phyloP scores from a whole-genome alignment of 2,113 vertebrate species.

The Anas platyrhynchos region DNA sequence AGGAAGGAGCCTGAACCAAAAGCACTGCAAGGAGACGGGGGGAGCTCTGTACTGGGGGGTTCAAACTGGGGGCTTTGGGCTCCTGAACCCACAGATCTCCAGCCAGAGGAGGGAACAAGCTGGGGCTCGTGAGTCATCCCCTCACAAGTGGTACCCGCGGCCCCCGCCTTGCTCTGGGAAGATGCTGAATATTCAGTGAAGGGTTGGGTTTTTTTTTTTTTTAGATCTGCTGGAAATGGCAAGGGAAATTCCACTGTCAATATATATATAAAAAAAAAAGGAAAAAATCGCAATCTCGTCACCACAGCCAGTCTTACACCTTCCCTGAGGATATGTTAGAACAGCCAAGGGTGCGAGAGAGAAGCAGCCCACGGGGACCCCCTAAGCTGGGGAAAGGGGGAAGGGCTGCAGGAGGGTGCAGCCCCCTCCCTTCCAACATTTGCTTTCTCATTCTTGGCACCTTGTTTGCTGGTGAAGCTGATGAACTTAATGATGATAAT shows the following conservation, averaged over 20 bases:
- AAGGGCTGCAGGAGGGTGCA: background rate
- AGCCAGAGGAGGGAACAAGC: background rate
- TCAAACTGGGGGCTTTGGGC: background rate
- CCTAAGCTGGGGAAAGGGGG: background rate
- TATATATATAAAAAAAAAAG: background rate
- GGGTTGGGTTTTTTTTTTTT: background rate
- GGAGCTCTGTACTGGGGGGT: background rate
- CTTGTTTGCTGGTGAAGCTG: background rate
- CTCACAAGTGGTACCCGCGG: background rate
- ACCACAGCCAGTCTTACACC: conserved; percentile 3
- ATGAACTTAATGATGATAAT: conserved; percentile 17
- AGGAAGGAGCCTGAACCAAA: background rate
- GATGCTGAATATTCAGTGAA: conserved; percentile 30
- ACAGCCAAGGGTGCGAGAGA: conserved; percentile 5
- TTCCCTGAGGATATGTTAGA: conserved; percentile 24
- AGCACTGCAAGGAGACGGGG: background rate
- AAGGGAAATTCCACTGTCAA: conserved; percentile 53
- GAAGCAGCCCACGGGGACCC: background rate
- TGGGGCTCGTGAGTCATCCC: background rate
- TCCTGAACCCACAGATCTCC: background rate
- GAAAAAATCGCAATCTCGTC: background rate
- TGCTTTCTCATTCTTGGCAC: conserved; percentile 7
- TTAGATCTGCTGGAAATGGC: conserved; percentile 33
- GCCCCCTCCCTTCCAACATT: conserved; percentile 15
- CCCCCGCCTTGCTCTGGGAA: background rate